Evolutionary conservation across 2,888 invertebrate genomes (phyloP).

Genomic region (Rotaria sp.): DNA sequence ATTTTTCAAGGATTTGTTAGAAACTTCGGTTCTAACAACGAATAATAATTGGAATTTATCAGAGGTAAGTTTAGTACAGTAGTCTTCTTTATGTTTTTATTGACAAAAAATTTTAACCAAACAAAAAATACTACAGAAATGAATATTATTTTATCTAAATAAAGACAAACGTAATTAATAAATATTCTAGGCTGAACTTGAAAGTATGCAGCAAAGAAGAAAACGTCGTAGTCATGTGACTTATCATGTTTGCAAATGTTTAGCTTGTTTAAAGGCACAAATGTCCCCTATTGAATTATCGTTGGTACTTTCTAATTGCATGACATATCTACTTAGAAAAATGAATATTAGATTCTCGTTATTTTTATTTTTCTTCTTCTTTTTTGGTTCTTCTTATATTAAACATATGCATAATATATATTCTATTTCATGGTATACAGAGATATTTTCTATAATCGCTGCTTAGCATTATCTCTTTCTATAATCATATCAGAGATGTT

Average conservation of each 20-base stretch:
- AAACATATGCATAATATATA: background rate
- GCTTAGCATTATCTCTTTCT: too few species aligned
- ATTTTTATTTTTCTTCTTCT: background rate
- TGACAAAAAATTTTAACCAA: too few species aligned
- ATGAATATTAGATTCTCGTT: background rate
- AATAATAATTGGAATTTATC: background rate
- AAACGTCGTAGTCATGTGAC: background rate
- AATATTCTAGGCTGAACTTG: background rate
- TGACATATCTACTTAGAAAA: background rate
- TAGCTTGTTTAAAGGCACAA: conserved; percentile 10
- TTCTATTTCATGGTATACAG: too few species aligned
- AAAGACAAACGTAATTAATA: background rate
- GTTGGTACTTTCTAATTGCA: background rate
- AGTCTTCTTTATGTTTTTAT: background rate
- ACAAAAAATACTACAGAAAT: background rate
- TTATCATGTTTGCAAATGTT: conserved; percentile 2
- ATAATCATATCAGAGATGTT: too few species aligned
- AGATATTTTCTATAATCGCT: too few species aligned
- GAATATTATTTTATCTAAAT: background rate
- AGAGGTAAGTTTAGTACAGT: background rate
- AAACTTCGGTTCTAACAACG: background rate
- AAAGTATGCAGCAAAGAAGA: background rate
- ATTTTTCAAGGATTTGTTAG: background rate
- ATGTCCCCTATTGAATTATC: background rate
- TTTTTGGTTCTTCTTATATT: background rate